A percentile compares a stretch with the other conserved stretches of the same genome.
phyloP scores from a whole-genome alignment of 2,888 invertebrate species.

The Anthophora plumipes region DNA sequence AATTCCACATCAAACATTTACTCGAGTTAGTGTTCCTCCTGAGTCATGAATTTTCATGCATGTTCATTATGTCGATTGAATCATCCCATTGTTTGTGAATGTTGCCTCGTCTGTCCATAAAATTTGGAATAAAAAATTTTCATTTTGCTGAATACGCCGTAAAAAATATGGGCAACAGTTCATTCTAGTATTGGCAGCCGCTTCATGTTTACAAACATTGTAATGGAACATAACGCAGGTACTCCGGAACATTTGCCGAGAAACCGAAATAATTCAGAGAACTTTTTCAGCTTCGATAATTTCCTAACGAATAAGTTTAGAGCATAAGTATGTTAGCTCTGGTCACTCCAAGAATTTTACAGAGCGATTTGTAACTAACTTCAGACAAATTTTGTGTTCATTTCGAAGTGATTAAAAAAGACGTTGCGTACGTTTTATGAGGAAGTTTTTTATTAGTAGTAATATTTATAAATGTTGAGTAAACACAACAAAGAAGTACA shows the following conservation, averaged over 20 bases:
- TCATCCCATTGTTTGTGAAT: no score
- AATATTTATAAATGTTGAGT: no score
- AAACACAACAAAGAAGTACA: no score
- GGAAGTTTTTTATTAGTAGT: no score
- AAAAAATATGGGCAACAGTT: slow-evolving; percentile 27
- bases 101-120: slow-evolving; percentile 11
- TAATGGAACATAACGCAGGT: not conserved
- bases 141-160: slow-evolving; percentile 21
- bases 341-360: no score
- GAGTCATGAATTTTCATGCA: slow-evolving; percentile 14
- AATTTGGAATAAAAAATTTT: slow-evolving; percentile 17
- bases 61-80: no score
- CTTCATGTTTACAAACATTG: slow-evolving; percentile 13
- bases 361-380: no score
- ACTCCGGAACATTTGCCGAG: not conserved
- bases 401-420: no score
- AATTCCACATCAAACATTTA: slow-evolving; percentile 23
- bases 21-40: slow-evolving; percentile 12
- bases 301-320: not conserved
- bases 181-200: slow-evolving; percentile 10
- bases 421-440: no score
- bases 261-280: no score
- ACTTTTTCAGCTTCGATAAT: not conserved
- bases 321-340: not conserved
- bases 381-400: no score